A percentile compares a stretch with the other conserved stretches of the same genome.
Conservation (phyloP, 1,140 invertebrate genomes). For the Drosophila aff. region DNA sequence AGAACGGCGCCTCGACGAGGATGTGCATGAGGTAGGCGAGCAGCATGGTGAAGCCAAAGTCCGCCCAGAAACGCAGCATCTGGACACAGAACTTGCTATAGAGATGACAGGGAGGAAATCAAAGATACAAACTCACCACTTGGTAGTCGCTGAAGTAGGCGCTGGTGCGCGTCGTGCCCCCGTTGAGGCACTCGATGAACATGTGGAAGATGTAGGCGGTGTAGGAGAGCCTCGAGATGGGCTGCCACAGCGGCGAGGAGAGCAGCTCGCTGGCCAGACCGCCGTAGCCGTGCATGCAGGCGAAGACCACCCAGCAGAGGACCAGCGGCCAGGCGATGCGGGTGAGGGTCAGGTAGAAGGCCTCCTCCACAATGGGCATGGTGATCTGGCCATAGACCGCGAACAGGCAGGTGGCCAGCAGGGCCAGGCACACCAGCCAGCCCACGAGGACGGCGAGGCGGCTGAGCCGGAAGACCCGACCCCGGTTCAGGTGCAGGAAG, state of each 20-base stretch:
- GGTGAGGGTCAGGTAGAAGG: constrained; percentile 88
- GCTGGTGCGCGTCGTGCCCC: constrained; percentile 28
- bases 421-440: constrained; percentile 53
- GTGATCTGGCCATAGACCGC: constrained; percentile 41
- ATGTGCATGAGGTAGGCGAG: constrained; percentile 56
- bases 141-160: constrained; percentile 74
- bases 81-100: constrained; percentile 16
- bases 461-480: constrained; percentile 18
- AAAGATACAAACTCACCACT: constrained; percentile 45
- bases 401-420: constrained; percentile 61
- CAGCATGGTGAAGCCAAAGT: constrained; percentile 64
- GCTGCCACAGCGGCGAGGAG: constrained; percentile 85
- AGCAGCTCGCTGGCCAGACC: constrained; percentile 86
- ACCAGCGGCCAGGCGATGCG: constrained; percentile 88
- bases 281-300: constrained; percentile 89
- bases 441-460: neutral
- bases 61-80: constrained; percentile 66
- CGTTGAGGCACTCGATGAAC: constrained; percentile 58
- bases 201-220: constrained; percentile 86
- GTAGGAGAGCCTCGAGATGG: constrained; percentile 86
- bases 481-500: constrained; percentile 42
- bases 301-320: constrained; percentile 89
- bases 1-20: constrained; percentile 60
- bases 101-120: neutral
- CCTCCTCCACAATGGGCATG: constrained; percentile 81